Evolutionary conservation across 2,113 vertebrate species (phyloP).

Genomic region (Strix aluco): DNA sequence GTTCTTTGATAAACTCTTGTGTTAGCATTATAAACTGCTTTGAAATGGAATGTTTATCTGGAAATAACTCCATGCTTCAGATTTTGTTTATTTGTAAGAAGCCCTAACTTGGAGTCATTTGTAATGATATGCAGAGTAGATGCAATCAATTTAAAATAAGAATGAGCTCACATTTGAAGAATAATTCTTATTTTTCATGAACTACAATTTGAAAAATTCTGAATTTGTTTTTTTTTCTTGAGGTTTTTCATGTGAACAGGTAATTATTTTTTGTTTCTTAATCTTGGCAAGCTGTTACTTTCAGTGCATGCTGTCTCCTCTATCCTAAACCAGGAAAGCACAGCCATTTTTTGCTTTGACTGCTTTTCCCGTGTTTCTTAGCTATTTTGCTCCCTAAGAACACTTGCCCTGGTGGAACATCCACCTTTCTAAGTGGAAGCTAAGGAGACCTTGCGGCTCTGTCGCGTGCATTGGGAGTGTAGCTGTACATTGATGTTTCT

Average conservation of each 20-base stretch:
- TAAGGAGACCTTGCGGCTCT: neutral
- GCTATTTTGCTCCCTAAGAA: neutral
- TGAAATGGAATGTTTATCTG: neutral
- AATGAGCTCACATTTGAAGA: neutral
- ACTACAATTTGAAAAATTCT: neutral
- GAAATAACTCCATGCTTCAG: neutral
- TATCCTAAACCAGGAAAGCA: neutral
- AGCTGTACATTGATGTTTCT: neutral
- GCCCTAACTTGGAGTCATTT: neutral
- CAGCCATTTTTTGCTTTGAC: neutral
- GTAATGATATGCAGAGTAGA: neutral
- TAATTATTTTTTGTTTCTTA: neutral
- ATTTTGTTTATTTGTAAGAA: neutral
- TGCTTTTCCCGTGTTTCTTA: neutral
- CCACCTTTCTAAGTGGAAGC: neutral
- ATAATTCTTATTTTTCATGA: neutral
- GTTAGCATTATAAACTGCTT: neutral
- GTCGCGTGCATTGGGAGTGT: neutral
- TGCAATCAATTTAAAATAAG: neutral
- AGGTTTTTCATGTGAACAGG: neutral
- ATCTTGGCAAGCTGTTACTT: neutral
- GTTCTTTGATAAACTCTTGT: neutral
- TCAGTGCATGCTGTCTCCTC: neutral
- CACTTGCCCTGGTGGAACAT: neutral
- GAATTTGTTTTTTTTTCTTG: neutral